Evolutionary conservation across 2,797 vertebrate genomes (phyloP).

Genomic region (Schizopygopsis pylzovi): DNA sequence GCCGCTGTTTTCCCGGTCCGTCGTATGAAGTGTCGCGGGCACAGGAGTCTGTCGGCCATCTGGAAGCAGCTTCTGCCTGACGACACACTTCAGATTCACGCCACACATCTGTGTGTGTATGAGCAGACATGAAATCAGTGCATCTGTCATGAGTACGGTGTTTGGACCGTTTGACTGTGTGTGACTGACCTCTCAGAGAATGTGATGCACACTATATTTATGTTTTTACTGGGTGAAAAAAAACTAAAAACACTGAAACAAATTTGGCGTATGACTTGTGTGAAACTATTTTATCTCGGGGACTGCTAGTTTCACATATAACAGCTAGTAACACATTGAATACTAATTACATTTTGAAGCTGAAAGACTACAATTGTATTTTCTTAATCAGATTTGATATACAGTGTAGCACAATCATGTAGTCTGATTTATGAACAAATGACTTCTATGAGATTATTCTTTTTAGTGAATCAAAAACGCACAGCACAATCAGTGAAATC

Average conservation of each 20-base stretch:
- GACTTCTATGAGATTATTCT: too few species aligned
- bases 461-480: too few species aligned
- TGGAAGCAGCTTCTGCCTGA: constrained; percentile 37
- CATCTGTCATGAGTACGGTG: constrained; percentile 14
- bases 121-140: background rate
- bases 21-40: constrained; percentile 4
- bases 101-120: constrained; percentile 14
- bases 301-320: too few species aligned
- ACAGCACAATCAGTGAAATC: too few species aligned
- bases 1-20: constrained; percentile 7
- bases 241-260: background rate
- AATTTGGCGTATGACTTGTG: too few species aligned
- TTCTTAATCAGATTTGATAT: too few species aligned
- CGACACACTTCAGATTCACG: constrained; percentile 14
- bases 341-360: too few species aligned
- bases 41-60: constrained; percentile 35
- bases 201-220: background rate
- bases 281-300: too few species aligned
- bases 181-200: background rate
- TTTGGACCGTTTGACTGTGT: background rate
- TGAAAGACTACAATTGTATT: too few species aligned
- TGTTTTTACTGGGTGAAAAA: background rate
- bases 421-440: too few species aligned
- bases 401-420: too few species aligned
- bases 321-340: too few species aligned